Evolutionary conservation across 2,113 vertebrate genomes (phyloP).

Genomic region (Oreocharis arfaki): DNA sequence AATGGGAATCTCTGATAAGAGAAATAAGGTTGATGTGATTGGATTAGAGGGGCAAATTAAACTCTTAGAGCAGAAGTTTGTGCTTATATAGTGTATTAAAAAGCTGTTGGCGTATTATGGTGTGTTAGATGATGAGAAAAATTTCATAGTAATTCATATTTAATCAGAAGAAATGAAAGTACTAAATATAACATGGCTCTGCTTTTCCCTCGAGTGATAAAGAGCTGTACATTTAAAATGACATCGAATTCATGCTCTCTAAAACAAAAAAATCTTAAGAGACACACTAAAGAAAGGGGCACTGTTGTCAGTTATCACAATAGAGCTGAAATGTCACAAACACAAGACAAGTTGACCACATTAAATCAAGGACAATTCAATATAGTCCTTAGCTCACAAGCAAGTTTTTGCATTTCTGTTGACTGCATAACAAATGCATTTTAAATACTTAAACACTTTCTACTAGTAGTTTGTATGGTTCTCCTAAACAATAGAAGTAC

Average conservation of each 20-base stretch:
- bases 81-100: slow-evolving; percentile 95
- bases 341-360: not conserved
- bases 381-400: slow-evolving; percentile 1
- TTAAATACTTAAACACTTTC: not conserved
- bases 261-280: slow-evolving; percentile 72
- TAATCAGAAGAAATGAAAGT: slow-evolving; percentile 96
- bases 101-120: slow-evolving; percentile 92
- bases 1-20: slow-evolving; percentile 96
- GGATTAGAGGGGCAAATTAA: slow-evolving; percentile 96
- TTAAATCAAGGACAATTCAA: not conserved
- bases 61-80: slow-evolving; percentile 94
- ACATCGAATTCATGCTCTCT: slow-evolving; percentile 82
- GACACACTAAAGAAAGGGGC: slow-evolving; percentile 50
- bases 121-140: slow-evolving; percentile 94
- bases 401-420: not conserved
- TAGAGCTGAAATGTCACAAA: slow-evolving; percentile 49
- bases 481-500: not conserved
- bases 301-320: slow-evolving; percentile 44
- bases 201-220: slow-evolving; percentile 90
- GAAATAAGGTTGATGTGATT: slow-evolving; percentile 97
- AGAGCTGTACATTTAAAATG: slow-evolving; percentile 93
- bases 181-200: slow-evolving; percentile 93
- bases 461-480: not conserved
- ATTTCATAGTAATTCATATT: slow-evolving; percentile 96
- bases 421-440: not conserved